A percentile compares a stretch with the other conserved stretches of the same genome.
phyloP scores from a whole-genome alignment of 1,140 invertebrate genomes.

The Streblospio benedicti region DNA sequence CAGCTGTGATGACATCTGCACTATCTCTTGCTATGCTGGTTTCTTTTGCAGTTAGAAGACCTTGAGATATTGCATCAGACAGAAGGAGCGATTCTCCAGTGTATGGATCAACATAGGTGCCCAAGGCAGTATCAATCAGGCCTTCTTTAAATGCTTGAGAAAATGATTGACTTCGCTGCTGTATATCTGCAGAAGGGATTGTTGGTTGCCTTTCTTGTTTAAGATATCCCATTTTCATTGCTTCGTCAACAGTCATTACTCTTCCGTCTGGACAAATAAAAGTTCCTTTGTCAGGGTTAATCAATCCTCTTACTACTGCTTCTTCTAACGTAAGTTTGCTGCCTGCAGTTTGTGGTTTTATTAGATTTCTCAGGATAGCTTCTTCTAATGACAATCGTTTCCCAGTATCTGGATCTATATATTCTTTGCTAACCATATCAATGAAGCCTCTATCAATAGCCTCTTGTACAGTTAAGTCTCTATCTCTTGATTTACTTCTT shows the following conservation, averaged over 20 bases:
- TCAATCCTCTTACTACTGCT: not conserved
- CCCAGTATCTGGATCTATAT: slow-evolving; percentile 67
- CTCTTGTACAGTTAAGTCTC: too few species aligned
- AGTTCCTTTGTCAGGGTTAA: not conserved
- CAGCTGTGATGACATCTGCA: too few species aligned
- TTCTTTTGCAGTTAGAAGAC: too few species aligned
- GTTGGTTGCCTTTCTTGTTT: too few species aligned
- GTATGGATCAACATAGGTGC: slow-evolving; percentile 60
- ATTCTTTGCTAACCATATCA: slow-evolving; percentile 62
- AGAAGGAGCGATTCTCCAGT: slow-evolving; percentile 60
- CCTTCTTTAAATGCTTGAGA: slow-evolving; percentile 33
- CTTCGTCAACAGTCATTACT: too few species aligned
- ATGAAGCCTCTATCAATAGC: slow-evolving; percentile 67
- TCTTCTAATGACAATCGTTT: slow-evolving; percentile 63
- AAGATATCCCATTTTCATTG: too few species aligned
- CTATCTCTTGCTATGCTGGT: too few species aligned
- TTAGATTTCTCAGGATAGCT: slow-evolving; percentile 64
- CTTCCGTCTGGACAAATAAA: not conserved
- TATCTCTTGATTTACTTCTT: too few species aligned
- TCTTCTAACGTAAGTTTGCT: not conserved
- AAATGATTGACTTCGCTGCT: slow-evolving; percentile 58
- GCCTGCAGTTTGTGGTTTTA: slow-evolving; percentile 62
- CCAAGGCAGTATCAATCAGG: slow-evolving; percentile 38
- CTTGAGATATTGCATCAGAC: slow-evolving; percentile 57
- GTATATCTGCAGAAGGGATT: too few species aligned